Percentiles rank a stretch among this genome's conserved stretches.
These are phyloP conservation scores for Piprites chloris DNA, from an alignment of 2,113 vertebrate genomes.

Conservation along the genomic window DNA sequence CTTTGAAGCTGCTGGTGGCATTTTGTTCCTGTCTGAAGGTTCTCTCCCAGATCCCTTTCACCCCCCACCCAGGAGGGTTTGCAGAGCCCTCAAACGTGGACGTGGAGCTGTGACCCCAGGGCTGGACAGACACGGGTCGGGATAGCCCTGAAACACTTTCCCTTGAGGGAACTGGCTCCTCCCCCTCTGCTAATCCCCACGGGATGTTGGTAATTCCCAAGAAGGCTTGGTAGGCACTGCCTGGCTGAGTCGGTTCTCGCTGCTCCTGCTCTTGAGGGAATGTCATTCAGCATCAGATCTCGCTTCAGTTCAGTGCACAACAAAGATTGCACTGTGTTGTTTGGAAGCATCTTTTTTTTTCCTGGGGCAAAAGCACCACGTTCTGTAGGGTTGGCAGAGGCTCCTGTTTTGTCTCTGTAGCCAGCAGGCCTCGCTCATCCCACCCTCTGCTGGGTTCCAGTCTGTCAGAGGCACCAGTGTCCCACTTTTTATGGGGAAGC, in stretches of 20 bases:
- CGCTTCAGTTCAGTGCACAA: slow-evolving; percentile 33
- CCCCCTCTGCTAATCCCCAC: not conserved
- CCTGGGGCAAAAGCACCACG: slow-evolving; percentile 18
- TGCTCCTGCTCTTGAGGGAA: not conserved
- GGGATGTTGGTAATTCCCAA: not conserved
- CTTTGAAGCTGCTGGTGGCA: not conserved
- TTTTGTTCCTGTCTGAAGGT: not conserved
- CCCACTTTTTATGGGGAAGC: not conserved
- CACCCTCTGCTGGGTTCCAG: slow-evolving; percentile 45
- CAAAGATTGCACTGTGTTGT: not conserved
- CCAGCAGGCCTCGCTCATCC: not conserved
- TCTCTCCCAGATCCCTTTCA: not conserved
- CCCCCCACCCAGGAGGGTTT: not conserved
- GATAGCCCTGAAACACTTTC: not conserved
- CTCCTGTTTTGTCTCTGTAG: slow-evolving; percentile 3
- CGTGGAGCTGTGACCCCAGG: not conserved
- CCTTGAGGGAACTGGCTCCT: not conserved
- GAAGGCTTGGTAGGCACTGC: not conserved
- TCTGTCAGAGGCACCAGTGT: slow-evolving; percentile 8
- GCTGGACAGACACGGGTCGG: not conserved
- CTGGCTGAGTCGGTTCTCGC: not conserved
- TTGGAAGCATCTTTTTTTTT: slow-evolving; percentile 43
- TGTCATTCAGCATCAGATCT: slow-evolving; percentile 40
- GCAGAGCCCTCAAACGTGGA: not conserved
- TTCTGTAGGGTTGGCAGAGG: slow-evolving; percentile 21